Evolutionary conservation across 2,113 vertebrate genomes (phyloP), one percentile per base, ranked within the genome.

Genomic region (Cisticola juncidis): DNA sequence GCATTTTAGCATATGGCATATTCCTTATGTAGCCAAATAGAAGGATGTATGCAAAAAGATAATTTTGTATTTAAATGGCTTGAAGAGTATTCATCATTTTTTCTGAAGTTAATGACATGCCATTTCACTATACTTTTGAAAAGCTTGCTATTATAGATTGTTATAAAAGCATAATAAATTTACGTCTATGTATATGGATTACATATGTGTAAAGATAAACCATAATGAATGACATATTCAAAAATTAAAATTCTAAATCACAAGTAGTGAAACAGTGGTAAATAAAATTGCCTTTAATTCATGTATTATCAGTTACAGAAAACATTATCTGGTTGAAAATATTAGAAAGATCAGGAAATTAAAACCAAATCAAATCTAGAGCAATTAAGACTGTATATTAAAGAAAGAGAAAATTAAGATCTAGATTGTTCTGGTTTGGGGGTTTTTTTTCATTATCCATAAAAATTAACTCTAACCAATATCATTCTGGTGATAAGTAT

Each of bases 341-440:
- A 45, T 89, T 77, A 60, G 54, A 84, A 97, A 94, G 73, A 94
- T 68, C 83, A 94, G 90, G 76, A 88, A 94, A 60, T 94, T 95
- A 94, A 96, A 96, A 87, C 36, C 60, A 94, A 97, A 97, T 95
- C 62, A 95, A 92, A 96, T 92, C 95, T 88, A 90, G 68, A 94
- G 25, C 48, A 97, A 95, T 96, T 97, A 96, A 91, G 50, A 89
- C 69, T 74, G 50, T 81, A 66, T 85, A 95, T 95, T 92, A 73
- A 90, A 95, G 85, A 95, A 89, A 78, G 11, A 86, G 24, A 42
- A 28, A 66, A 50, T 20, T 0, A 54, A 38, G 3, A 26, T 86
- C 81, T 90, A 91, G 50, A 60, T 92, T 81, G 20, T 28, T 53
- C 76, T 61, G 17, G 33, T 83, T 72, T 62, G 17, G 26, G 33